phyloP scores from a whole-genome alignment of 1,140 invertebrate species.

The Thereuonema tuberculata region DNA sequence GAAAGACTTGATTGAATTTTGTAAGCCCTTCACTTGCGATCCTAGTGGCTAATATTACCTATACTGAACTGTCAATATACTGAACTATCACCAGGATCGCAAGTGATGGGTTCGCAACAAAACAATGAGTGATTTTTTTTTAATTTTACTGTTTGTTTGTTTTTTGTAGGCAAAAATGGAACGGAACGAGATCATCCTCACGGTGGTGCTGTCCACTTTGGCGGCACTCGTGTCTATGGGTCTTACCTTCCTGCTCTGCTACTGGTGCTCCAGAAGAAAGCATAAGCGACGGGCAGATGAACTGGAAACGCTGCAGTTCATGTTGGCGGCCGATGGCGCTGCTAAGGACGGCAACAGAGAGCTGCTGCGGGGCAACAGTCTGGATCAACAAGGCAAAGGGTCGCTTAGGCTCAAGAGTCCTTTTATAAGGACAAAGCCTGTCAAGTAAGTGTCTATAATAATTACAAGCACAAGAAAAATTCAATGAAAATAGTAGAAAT shows the following conservation, averaged over 20 bases:
- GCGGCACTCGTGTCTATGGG: constrained; percentile 33
- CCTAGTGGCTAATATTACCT: too few relatives aligned
- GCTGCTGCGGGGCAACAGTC: constrained; percentile 17
- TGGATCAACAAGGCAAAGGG: constrained; percentile 21
- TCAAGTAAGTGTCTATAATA: constrained; percentile 42
- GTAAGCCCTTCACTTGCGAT: too few relatives aligned
- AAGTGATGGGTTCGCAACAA: too few relatives aligned
- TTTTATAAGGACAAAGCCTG: constrained; percentile 47
- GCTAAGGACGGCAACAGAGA: constrained; percentile 18
- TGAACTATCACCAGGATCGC: too few relatives aligned
- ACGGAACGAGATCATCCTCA: constrained; percentile 36
- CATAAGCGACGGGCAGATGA: constrained; percentile 28
- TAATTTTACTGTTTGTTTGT: neutral
- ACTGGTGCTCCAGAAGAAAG: constrained; percentile 32
- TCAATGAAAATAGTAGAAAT: too few relatives aligned
- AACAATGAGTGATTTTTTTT: too few relatives aligned
- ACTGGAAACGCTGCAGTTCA: constrained; percentile 9
- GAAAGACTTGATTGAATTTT: too few relatives aligned
- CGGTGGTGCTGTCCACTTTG: constrained; percentile 35
- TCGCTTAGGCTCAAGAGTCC: constrained; percentile 63
- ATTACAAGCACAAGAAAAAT: too few relatives aligned
- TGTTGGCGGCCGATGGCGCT: constrained; percentile 6
- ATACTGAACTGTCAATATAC: too few relatives aligned
- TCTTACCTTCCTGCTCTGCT: constrained; percentile 32
- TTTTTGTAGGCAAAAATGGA: constrained; percentile 31